Evolutionary conservation across 2,888 invertebrate species (phyloP), one percentile per base, ranked within the genome.

Genomic region (Mallateleia sp.): DNA sequence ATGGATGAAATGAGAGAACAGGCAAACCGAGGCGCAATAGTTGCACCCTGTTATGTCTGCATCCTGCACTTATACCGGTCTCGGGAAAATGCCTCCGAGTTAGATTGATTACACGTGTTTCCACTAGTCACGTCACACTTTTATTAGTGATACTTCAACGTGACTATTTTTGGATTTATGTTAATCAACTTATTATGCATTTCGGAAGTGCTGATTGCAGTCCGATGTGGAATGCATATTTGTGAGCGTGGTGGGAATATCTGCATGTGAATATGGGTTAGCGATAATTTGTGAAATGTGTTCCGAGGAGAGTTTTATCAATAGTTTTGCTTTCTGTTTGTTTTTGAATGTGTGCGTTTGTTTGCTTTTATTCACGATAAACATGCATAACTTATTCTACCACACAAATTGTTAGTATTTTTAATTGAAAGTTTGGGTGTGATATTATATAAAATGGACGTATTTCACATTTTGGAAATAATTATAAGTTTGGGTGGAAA

Each of bases 1-100:
- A 84, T 84, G 84, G 84, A 84, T 72, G 72, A 84, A 84, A 78
- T 60, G 72, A 78, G 67, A 74, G 78, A 71, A 80, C 56, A 78
- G 56, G 8, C 38, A 58, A 28, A 50, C 24, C 38, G 54, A 32
- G 77, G 56, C 56, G 34, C 38, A 28, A 58, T 79, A 42, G 42
- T 62, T 52, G 62, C 62, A 58, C 71, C 52, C 45, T 42, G 60
- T 25, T 62, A 34, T n/a, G 32, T 45, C 50, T 60, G 22, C 25
- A 20, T n/a, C 34, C 24, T 42, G 72, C 72, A 50, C 50, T 67
- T 22, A 50, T 18, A 52, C 15, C 18, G 50, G 66, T 4, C n/a
- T 38, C 38, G 18, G 54, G 24, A 54, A 67, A 56, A 56, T 15
- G 38, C 28, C 58, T 15, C 28, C 18, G 24, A 25, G 28, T 42